Conservation (phyloP, 2,888 invertebrate genomes). For the Anagyrus pseudococci region DNA sequence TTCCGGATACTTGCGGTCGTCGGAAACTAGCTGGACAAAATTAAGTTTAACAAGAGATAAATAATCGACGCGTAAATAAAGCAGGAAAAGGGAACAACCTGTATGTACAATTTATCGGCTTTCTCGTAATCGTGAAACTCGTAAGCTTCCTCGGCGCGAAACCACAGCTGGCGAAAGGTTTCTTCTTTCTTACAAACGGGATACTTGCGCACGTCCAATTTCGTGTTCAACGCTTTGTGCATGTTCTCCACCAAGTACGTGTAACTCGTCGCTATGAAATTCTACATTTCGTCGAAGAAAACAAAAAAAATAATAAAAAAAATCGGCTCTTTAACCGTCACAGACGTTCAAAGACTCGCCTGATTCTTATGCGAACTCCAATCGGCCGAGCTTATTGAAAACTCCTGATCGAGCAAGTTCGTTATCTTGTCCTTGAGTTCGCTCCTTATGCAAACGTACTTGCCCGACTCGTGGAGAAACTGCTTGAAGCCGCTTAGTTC, state of each 20-base stretch:
- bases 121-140: constrained; percentile 44
- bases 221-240: constrained; percentile 47
- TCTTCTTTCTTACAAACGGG: not conserved
- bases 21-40: constrained; percentile 44
- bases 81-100: constrained; percentile 10
- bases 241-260: constrained; percentile 49
- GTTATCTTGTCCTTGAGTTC: constrained; percentile 47
- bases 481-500: constrained; percentile 50
- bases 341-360: constrained; percentile 20
- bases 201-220: constrained; percentile 39
- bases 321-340: not conserved
- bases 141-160: constrained; percentile 48
- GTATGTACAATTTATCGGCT: constrained; percentile 41
- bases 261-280: constrained; percentile 47
- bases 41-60: not conserved
- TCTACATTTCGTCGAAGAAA: too few species aligned
- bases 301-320: too few species aligned
- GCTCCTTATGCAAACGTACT: constrained; percentile 44
- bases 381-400: constrained; percentile 36
- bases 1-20: constrained; percentile 37
- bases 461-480: constrained; percentile 48
- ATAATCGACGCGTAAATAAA: not conserved
- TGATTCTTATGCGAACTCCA: constrained; percentile 43
- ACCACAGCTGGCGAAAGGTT: constrained; percentile 27
- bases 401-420: constrained; percentile 50